Evolutionary conservation across 1,140 invertebrate genomes (phyloP), one percentile per base, ranked within the genome.

Genomic region (Maconellicoccus hirsutus): DNA sequence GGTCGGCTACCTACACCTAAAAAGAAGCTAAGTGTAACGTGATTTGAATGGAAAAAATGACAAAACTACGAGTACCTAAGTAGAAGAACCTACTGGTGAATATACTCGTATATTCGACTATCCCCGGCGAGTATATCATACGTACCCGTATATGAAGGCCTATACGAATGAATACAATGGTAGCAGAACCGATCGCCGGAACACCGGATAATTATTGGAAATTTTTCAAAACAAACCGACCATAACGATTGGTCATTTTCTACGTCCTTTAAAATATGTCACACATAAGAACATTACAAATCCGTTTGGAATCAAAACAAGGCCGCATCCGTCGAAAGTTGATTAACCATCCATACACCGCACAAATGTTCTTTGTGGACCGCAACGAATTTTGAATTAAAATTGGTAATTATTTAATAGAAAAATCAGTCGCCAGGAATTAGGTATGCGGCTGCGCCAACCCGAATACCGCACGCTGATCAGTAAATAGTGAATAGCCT

Each of bases 181-280:
- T 33, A 52, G 6, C 42, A 52, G 42, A 52, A 52, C 42, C 42
- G 42, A 52, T 52, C 10, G n/a, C 42, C 42, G 42, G 42, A 52
- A 52, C n/a, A n/a, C 42, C 42, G n/a, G 42, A 16, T 19, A 19
- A 52, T 52, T 52, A 52, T 52, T 52, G 42, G 29, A 52, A 52
- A 52, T 52, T 52, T 52, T 52, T 52, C 42, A 52, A 52, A 52
- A 52, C 42, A 52, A 52, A 52, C 42, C 42, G n/a, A 52, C 42
- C 42, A 52, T 14, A 52, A 52, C 42, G 12, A 19, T 6, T 52
- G 42, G 42, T 16, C 42, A 52, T 52, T 52, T 19, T 33, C 29
- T 33, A 19, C n/a, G 42, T 52, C 42, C 42, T 52, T 52, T 52
- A 52, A 14, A 52, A 52, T 52, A 52, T 52, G 42, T 52, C 42